Percentiles rank a stretch among this genome's conserved stretches.
These are phyloP conservation scores for Andrena flavipes DNA, from an alignment of 2,888 invertebrate species.

Conservation along the genomic window DNA sequence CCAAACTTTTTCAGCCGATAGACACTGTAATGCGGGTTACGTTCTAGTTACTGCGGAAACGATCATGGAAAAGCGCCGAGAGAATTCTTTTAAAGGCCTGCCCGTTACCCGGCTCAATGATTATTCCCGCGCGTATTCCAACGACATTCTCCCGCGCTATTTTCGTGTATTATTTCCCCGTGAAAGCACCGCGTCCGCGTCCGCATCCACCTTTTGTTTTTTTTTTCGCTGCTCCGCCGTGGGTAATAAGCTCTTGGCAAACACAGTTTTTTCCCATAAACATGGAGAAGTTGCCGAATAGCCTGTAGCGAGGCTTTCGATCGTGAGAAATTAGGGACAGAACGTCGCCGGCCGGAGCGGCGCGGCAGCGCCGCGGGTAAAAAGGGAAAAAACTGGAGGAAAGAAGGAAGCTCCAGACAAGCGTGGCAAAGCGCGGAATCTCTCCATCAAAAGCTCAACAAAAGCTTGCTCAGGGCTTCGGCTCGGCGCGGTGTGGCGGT, in stretches of 20 bases:
- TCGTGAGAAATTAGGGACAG: slow-evolving; percentile 69
- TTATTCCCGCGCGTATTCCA: neutral
- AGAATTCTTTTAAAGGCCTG: slow-evolving; percentile 12
- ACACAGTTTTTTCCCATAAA: slow-evolving; percentile 33
- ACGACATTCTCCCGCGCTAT: neutral
- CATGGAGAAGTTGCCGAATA: slow-evolving; percentile 47
- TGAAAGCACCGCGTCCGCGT: neutral
- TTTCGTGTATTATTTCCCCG: neutral
- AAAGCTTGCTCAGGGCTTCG: slow-evolving; percentile 73
- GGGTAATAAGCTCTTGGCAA: slow-evolving; percentile 20
- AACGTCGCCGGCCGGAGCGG: slow-evolving; percentile 57
- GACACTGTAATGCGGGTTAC: neutral
- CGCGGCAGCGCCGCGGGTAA: slow-evolving; percentile 1
- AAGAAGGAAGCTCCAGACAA: slow-evolving; percentile 67
- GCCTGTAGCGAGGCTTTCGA: slow-evolving; percentile 57
- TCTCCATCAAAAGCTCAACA: slow-evolving; percentile 77
- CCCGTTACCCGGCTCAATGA: slow-evolving; percentile 12
- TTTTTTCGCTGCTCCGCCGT: neutral
- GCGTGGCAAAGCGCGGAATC: slow-evolving; percentile 73
- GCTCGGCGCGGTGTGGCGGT: slow-evolving; percentile 48
- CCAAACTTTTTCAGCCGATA: neutral
- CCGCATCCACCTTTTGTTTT: neutral
- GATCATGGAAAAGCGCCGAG: neutral
- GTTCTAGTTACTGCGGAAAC: neutral
- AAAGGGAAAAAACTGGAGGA: slow-evolving; percentile 9